These are phyloP conservation scores for Danio kyathit DNA, from an alignment of 2,797 vertebrate genomes.

Conservation along the genomic window DNA sequence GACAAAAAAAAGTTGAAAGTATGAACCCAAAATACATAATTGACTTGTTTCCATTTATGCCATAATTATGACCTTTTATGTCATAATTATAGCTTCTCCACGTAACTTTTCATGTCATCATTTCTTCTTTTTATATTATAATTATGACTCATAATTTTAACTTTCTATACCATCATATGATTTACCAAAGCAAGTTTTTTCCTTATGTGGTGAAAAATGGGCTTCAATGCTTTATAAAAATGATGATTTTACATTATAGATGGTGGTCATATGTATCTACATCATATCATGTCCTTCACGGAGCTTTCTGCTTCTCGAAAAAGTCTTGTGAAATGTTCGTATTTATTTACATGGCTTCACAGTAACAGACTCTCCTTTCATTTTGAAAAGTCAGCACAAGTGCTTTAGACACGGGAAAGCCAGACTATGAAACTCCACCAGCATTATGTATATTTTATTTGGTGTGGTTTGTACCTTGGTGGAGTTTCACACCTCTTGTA, in stretches of 20 bases:
- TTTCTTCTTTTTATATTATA: no score
- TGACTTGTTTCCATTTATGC: no score
- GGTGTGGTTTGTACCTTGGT: conserved; percentile 43
- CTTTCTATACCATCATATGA: background rate
- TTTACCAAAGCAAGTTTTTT: background rate
- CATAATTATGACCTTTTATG: background rate
- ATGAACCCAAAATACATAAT: background rate
- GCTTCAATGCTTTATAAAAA: background rate
- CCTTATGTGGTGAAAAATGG: background rate
- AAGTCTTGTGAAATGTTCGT: conserved; percentile 22
- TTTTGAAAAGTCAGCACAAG: conserved; percentile 51
- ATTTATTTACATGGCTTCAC: conserved; percentile 45
- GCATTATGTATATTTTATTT: conserved; percentile 59
- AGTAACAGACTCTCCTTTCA: conserved; percentile 45
- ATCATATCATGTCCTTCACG: conserved; percentile 27
- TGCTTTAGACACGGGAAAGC: conserved; percentile 20
- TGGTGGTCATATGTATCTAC: background rate
- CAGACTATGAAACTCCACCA: conserved; percentile 44
- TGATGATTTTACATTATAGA: background rate
- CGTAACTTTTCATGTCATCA: no score
- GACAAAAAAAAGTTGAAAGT: background rate
- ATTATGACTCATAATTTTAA: background rate
- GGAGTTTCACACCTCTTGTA: conserved; percentile 58
- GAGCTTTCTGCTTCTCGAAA: conserved; percentile 33
- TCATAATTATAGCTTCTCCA: background rate